phyloP scores from a whole-genome alignment of 2,113 vertebrate species.

The Heliornis fulica region DNA sequence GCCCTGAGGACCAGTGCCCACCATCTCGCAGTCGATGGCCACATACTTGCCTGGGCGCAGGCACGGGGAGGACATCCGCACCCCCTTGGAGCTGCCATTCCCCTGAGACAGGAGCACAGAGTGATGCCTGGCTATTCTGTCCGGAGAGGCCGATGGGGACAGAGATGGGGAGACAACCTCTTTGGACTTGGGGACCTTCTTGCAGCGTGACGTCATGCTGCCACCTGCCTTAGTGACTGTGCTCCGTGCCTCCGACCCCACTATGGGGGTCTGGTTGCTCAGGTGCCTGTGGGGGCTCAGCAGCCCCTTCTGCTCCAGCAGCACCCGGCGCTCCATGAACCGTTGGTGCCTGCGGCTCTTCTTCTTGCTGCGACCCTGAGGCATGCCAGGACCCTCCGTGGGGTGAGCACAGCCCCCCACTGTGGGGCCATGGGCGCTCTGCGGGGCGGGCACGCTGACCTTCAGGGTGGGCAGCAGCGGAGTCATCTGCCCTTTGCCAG shows the following conservation, averaged over 20 bases:
- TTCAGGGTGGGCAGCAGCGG: not conserved
- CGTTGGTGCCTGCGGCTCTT: conserved; percentile 74
- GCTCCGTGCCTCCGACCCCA: rapidly evolving
- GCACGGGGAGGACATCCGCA: not conserved
- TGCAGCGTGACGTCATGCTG: rapidly evolving
- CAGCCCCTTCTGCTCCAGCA: conserved; percentile 66
- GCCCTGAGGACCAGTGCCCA: conserved; percentile 88
- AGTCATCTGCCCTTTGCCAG: conserved; percentile 8
- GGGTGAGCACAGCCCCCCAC: not conserved
- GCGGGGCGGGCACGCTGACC: rapidly evolving
- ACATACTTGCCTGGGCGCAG: conserved; percentile 69
- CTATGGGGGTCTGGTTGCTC: rapidly evolving
- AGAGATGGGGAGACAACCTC: rapidly evolving
- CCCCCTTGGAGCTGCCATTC: conserved; percentile 31
- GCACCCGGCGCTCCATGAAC: conserved; percentile 58
- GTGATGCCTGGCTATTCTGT: not conserved
- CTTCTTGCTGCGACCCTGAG: conserved; percentile 45
- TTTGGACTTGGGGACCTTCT: not conserved
- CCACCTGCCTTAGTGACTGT: rapidly evolving
- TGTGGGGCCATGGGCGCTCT: not conserved
- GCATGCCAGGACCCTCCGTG: not conserved
- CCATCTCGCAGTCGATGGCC: conserved; percentile 97
- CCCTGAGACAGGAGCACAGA: conserved; percentile 26
- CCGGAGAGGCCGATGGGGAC: not conserved
- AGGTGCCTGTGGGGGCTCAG: not conserved